Base-by-base conservation (phyloP, 2,797 vertebrate species). In the Falco biarmicus region DNA sequence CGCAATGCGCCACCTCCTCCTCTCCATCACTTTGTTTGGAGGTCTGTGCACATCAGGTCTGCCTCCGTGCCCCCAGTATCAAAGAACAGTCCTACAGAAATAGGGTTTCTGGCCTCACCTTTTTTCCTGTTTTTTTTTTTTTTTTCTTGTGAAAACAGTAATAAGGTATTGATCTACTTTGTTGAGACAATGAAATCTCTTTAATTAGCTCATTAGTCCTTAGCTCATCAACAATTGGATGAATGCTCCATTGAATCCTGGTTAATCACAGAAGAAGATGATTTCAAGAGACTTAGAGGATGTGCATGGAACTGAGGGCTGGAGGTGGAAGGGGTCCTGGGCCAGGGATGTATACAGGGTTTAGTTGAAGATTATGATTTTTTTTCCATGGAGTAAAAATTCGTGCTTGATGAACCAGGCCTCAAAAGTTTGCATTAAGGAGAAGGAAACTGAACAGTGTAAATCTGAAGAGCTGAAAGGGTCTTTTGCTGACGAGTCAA, bases 191-290 rank as follows among this genome's bases (percentile, higher is more conserved):
- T 61, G 78, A 91, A 95, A 83, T 68, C 85, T 91, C 77, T 92
- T 94, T 95, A 95, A 97, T 97, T 93, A 96, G 87, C 84, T 97
- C 92, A 93, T 96, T 97, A 96, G 93, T 89, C 90, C 85, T 93
- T 54, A 69, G 88, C 79, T 88, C 80, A 70, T 94, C 91, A 61
- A 86, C 93, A 70, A 73, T 21, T 87, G 95, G 86, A 75, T 81
- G 80, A 77, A 92, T 70, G 85, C 84, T 94, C 92, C 32, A 53
- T 59, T 70, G 91, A 90, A 56, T 53, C 65, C 74, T 32, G 87
- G 74, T 85, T 95, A 91, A 94, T 91, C 89, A 51, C 39, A n/a
- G 92, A 61, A 92, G 87, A 6, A 90, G 80, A 65, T 75, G 87
- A 75, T 76, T 84, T 79, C 37, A 11, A 31, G 84, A 94, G 79